phyloP scores from a whole-genome alignment of 2,113 vertebrate species.

The Nipponia nippon region DNA sequence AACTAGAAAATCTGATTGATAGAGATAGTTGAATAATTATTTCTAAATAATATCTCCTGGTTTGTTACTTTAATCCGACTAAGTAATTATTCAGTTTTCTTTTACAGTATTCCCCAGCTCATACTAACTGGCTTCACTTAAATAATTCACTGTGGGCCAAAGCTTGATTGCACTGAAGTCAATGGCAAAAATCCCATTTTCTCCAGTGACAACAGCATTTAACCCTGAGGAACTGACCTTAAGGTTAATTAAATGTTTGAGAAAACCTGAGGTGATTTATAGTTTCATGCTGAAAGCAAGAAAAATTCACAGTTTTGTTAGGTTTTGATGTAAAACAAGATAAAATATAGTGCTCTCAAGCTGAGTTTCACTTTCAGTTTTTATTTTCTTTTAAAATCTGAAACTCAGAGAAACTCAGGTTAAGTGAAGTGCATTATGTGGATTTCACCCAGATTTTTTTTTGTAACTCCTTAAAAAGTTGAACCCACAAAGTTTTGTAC shows the following conservation, averaged over 20 bases:
- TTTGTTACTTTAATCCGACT: background rate
- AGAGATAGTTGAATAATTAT: background rate
- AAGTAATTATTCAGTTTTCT: constrained; percentile 19
- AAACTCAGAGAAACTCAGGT: background rate
- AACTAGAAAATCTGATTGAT: background rate
- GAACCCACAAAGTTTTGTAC: background rate
- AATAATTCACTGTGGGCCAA: constrained; percentile 28
- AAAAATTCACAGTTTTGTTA: constrained; percentile 58
- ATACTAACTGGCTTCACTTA: constrained; percentile 2
- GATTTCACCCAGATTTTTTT: background rate
- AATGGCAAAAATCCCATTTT: constrained; percentile 53
- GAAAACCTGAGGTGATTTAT: constrained; percentile 59
- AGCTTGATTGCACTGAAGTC: constrained; percentile 28
- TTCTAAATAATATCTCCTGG: background rate
- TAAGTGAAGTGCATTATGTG: background rate
- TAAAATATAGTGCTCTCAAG: constrained; percentile 19
- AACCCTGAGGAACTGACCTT: constrained; percentile 58
- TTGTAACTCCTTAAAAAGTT: background rate
- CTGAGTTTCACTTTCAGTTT: constrained; percentile 38
- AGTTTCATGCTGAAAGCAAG: constrained; percentile 56
- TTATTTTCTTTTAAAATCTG: constrained; percentile 54
- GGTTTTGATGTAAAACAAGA: constrained; percentile 61
- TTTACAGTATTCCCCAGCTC: background rate
- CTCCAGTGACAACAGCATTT: constrained; percentile 46
- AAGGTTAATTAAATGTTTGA: constrained; percentile 69